These are phyloP conservation scores for Athetis lepigone DNA, from an alignment of 2,888 invertebrate species.

Conservation along the genomic window DNA sequence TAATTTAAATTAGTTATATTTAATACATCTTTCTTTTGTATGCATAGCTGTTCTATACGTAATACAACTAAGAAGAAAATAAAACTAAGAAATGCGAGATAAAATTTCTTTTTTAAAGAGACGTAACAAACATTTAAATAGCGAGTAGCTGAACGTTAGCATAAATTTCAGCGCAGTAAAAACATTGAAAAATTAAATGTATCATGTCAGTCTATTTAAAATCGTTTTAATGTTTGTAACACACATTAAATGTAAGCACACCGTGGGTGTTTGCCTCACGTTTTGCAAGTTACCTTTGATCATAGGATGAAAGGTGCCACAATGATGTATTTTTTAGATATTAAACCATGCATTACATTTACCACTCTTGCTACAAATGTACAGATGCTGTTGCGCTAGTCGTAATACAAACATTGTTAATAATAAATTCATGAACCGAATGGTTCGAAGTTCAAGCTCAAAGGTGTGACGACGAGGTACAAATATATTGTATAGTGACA, in stretches of 20 bases:
- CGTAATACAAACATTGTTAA: conserved; percentile 8
- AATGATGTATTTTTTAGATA: conserved; percentile 35
- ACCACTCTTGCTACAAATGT: conserved; percentile 12
- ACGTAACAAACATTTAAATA: not conserved
- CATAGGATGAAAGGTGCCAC: conserved; percentile 64
- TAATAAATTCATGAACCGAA: not conserved
- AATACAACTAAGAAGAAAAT: not conserved
- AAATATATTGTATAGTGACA: not conserved
- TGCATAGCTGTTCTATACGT: not conserved
- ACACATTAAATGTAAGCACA: conserved; percentile 5
- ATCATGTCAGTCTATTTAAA: conserved; percentile 13
- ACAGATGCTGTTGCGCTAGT: conserved; percentile 13
- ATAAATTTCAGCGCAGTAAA: not conserved
- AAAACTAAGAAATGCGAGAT: too few species aligned
- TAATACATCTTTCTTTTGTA: not conserved
- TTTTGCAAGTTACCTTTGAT: conserved; percentile 64
- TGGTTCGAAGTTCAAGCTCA: not conserved
- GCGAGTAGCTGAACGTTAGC: not conserved
- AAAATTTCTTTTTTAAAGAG: not conserved
- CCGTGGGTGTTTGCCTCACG: conserved; percentile 51
- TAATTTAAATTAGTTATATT: not conserved
- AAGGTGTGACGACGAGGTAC: not conserved
- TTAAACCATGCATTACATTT: conserved; percentile 31
- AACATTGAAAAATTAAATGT: not conserved
- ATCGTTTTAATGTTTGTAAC: conserved; percentile 6